phyloP scores from a whole-genome alignment of 2,797 vertebrate species.

The Sibirionetta formosa region DNA sequence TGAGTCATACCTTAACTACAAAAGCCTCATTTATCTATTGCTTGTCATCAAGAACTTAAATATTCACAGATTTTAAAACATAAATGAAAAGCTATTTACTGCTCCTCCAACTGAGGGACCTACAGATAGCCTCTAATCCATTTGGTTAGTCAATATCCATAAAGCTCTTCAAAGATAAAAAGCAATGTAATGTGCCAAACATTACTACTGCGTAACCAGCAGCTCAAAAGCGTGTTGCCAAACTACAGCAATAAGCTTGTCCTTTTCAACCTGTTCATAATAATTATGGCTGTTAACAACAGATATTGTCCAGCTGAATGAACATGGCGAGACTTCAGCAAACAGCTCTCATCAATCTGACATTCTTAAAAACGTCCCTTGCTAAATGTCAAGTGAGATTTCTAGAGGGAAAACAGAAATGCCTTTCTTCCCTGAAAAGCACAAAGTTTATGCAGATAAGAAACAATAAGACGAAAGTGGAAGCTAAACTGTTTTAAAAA shows the following conservation, averaged over 20 bases:
- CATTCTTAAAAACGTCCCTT: slow-evolving; percentile 78
- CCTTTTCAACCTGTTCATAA: slow-evolving; percentile 72
- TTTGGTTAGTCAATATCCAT: not conserved
- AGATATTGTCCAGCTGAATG: slow-evolving; percentile 66
- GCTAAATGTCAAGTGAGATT: slow-evolving; percentile 82
- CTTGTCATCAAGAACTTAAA: not conserved
- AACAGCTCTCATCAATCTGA: slow-evolving; percentile 82
- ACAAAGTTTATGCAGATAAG: slow-evolving; percentile 62
- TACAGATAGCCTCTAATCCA: not conserved
- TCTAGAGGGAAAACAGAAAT: slow-evolving; percentile 69
- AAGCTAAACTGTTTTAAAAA: slow-evolving; percentile 30
- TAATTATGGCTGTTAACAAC: slow-evolving; percentile 78
- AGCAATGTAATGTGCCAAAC: not conserved
- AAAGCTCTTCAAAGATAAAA: not conserved
- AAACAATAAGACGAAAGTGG: not conserved
- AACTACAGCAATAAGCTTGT: slow-evolving; percentile 66
- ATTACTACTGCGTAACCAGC: not conserved
- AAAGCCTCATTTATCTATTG: fast-evolving
- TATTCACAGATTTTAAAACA: not conserved
- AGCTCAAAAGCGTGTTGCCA: slow-evolving; percentile 44
- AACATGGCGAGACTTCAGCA: slow-evolving; percentile 62
- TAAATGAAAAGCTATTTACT: not conserved
- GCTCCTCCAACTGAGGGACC: not conserved
- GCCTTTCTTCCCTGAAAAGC: slow-evolving; percentile 59
- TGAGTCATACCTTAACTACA: not conserved